Base-by-base conservation (phyloP, 2,113 vertebrate species). In the Bos javanicus region DNA sequence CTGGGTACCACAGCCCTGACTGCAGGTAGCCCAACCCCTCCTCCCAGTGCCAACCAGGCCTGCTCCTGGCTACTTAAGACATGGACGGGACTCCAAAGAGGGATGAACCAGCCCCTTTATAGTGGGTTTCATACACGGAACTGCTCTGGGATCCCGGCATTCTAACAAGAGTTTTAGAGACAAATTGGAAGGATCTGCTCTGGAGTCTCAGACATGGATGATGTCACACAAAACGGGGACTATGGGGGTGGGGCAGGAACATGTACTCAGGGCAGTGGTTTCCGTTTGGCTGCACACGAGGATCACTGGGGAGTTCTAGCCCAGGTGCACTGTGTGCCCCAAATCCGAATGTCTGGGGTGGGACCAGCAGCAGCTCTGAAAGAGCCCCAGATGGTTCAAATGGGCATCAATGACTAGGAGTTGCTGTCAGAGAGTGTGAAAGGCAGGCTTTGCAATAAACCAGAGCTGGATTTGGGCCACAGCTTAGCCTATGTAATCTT, bases 341-440 rank as follows among this genome's bases (percentile, higher is more conserved):
- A 14, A 26, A 82, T 48, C 33, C 1, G 2, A 78, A 78, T 28
- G 46, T 59, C 74, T 67, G 19, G 28, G 21, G 15, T 7, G 43
- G n/a, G 87, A 43, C 4, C 46, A 50, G 30, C 57, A 57, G 52
- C 28, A 96, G 60, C 52, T 92, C 46, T 85, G 52, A 88, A 85
- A 88, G 59, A 21, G 17, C 26, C 48, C 87, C 26, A 36, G 64
- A 30, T 5, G 6, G 59, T 57, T 48, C 3, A 13, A n/a, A 33
- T 0, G 6, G 76, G 11, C n/a, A 50, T 25, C 28, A 54, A 3
- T 30, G 5, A 5, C 23, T 14, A 48, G 56, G 39, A 82, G n/a
- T 19, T 39, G 4, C 59, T 59, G 71, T n/a, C 54, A 62, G 71
- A 50, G 2, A 26, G 6, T 3, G 0, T 19, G n/a, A 43, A 33